Evolutionary conservation across 2,888 invertebrate species (phyloP).

Genomic region (Oligia latruncula): DNA sequence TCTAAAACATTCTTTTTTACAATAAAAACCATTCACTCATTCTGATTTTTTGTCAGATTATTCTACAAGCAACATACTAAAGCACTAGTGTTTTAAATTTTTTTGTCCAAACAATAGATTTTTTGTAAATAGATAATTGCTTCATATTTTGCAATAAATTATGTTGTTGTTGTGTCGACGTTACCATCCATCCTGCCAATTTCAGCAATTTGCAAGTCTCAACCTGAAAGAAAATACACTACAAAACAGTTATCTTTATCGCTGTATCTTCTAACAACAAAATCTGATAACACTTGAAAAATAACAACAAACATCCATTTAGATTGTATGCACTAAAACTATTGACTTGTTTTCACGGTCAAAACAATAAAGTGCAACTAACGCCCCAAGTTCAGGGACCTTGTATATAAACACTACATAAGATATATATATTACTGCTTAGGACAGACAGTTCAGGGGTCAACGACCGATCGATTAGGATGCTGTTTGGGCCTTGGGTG

Average conservation of each 20-base stretch:
- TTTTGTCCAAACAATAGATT: too few relatives aligned
- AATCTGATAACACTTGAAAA: not conserved
- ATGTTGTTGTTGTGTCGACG: too few relatives aligned
- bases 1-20: too few relatives aligned
- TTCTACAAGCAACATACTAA: too few relatives aligned
- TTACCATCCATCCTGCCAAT: too few relatives aligned
- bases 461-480: conserved; percentile 82
- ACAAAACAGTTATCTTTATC: not conserved
- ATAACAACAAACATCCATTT: not conserved
- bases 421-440: conserved; percentile 73
- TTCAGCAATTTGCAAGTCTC: not conserved
- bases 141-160: too few relatives aligned
- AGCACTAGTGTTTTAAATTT: too few relatives aligned
- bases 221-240: not conserved
- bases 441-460: conserved; percentile 77
- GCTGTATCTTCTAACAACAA: not conserved
- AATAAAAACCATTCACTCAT: too few relatives aligned
- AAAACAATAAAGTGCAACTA: conserved; percentile 51
- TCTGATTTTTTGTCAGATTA: too few relatives aligned
- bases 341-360: conserved; percentile 38
- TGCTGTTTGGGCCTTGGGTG: conserved; percentile 78
- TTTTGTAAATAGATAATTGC: too few relatives aligned
- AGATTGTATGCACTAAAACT: not conserved
- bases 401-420: conserved; percentile 64
- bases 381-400: conserved; percentile 66